Conservation (phyloP, 2,888 invertebrate genomes). For the Dorcus hopei region DNA sequence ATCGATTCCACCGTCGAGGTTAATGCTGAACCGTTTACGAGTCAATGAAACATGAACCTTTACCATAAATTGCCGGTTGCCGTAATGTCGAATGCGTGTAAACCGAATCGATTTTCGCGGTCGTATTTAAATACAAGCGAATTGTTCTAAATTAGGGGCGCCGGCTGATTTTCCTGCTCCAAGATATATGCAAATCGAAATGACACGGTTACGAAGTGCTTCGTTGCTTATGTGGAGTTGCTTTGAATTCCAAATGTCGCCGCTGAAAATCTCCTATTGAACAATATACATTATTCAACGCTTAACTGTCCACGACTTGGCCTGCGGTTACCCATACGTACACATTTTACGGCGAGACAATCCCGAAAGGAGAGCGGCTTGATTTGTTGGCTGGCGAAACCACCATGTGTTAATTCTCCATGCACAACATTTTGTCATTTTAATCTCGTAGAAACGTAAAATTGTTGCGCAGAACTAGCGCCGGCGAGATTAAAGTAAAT, state of each 20-base stretch:
- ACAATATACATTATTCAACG: slow-evolving; percentile 35
- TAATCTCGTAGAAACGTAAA: slow-evolving; percentile 11
- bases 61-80: no score
- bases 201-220: no score
- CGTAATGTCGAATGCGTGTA: no score
- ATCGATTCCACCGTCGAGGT: no score
- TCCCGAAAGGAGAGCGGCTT: slow-evolving; percentile 14
- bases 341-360: slow-evolving; percentile 20
- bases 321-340: slow-evolving; percentile 5
- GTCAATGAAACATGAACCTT: no score
- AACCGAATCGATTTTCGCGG: no score
- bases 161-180: no score
- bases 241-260: slow-evolving; percentile 27
- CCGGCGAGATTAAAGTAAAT: no score
- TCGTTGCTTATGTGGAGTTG: slow-evolving; percentile 5
- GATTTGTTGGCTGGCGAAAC: slow-evolving; percentile 16
- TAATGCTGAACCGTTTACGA: no score
- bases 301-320: slow-evolving; percentile 14
- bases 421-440: slow-evolving; percentile 10
- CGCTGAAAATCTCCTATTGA: slow-evolving; percentile 26
- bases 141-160: no score
- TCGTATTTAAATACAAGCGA: no score
- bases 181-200: no score
- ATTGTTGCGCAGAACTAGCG: background rate
- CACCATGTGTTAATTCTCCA: background rate